Evolutionary conservation across 2,113 vertebrate species (phyloP).

Genomic region (Melanocharis versteri): DNA sequence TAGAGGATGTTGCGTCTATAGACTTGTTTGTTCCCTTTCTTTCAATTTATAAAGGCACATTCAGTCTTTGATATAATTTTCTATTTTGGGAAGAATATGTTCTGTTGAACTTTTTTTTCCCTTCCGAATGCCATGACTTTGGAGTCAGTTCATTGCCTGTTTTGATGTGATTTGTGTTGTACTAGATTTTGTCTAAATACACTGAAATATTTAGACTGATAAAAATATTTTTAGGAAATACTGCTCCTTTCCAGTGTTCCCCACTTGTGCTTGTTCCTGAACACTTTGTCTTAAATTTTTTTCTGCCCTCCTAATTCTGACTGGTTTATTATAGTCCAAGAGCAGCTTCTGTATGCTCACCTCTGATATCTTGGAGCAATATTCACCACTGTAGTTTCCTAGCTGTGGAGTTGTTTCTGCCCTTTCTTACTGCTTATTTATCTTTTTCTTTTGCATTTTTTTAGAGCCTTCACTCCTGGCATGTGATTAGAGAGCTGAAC

Average conservation of each 20-base stretch:
- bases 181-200: slow-evolving; percentile 15
- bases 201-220: slow-evolving; percentile 4
- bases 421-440: background rate
- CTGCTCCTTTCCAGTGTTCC: background rate
- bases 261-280: background rate
- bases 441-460: background rate
- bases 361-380: background rate
- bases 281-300: background rate
- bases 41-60: background rate
- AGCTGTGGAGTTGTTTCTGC: background rate
- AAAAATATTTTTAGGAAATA: background rate
- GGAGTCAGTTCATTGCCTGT: background rate
- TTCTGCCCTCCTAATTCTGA: background rate
- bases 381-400: background rate
- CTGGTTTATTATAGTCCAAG: background rate
- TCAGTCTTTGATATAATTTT: background rate
- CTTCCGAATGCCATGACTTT: background rate
- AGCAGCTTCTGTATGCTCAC: background rate
- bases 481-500: background rate
- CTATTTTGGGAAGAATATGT: slow-evolving; percentile 21
- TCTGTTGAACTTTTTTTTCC: background rate
- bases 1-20: slow-evolving; percentile 29
- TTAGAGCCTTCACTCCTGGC: background rate
- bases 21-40: slow-evolving; percentile 29
- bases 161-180: slow-evolving; percentile 6